Percentiles rank a stretch among this genome's conserved stretches.
Evolutionary conservation across 2,888 invertebrate species (phyloP).

Genomic region (Latheticus oryzae): DNA sequence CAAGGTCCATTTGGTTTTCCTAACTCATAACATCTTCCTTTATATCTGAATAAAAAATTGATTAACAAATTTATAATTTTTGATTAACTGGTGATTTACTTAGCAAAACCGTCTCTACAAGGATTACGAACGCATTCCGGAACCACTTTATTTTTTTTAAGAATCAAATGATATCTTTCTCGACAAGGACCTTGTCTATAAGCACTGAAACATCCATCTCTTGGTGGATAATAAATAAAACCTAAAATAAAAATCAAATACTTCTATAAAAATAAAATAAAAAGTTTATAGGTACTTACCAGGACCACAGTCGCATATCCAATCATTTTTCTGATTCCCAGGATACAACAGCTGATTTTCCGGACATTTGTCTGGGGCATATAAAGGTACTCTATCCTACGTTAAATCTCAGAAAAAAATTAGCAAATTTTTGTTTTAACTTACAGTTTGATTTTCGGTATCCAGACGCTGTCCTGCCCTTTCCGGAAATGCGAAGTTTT

Average conservation of each 20-base stretch:
- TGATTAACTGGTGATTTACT: slow-evolving; percentile 47
- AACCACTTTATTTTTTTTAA: slow-evolving; percentile 67
- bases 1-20: slow-evolving; percentile 65
- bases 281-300: slow-evolving; percentile 61
- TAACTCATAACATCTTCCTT: slow-evolving; percentile 66
- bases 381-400: slow-evolving; percentile 49
- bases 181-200: slow-evolving; percentile 75
- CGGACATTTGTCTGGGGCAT: slow-evolving; percentile 71
- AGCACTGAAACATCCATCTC: slow-evolving; percentile 73
- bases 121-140: slow-evolving; percentile 74
- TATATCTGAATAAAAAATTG: slow-evolving; percentile 62
- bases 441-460: slow-evolving; percentile 33
- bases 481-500: slow-evolving; percentile 45
- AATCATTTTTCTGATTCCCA: slow-evolving; percentile 71
- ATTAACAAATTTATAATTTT: slow-evolving; percentile 40
- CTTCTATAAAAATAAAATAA: neutral
- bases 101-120: slow-evolving; percentile 70
- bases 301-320: slow-evolving; percentile 74
- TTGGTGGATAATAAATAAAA: slow-evolving; percentile 71
- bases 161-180: slow-evolving; percentile 68
- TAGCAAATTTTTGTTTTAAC: neutral
- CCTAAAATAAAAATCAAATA: slow-evolving; percentile 63
- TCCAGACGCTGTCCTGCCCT: slow-evolving; percentile 46
- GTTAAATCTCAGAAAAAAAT: neutral
- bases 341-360: slow-evolving; percentile 76